phyloP scores from a whole-genome alignment of 2,113 vertebrate species.

The Spea multiplicata region DNA sequence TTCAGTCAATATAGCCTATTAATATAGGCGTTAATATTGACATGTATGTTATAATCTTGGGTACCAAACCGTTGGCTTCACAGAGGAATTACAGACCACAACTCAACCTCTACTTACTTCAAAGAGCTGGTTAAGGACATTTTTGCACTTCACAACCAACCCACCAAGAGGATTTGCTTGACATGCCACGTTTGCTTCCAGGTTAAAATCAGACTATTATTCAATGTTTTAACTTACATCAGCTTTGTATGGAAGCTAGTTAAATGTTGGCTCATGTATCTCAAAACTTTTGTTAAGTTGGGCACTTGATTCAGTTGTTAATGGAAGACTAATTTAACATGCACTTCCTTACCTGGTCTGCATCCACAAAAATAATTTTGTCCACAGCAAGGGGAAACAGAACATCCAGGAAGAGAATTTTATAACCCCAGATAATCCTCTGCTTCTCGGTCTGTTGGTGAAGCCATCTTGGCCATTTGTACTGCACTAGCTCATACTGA shows the following conservation, averaged over 20 bases:
- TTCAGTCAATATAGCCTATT: constrained; percentile 77
- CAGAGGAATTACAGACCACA: too few species aligned
- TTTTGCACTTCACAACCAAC: too few species aligned
- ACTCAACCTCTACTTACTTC: too few species aligned
- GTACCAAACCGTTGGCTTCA: too few species aligned
- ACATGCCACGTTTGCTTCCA: too few species aligned
- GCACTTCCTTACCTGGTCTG: constrained; percentile 80
- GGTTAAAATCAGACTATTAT: too few species aligned
- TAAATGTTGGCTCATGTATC: too few species aligned
- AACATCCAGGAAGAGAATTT: constrained; percentile 97
- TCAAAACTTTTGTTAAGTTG: constrained; percentile 12
- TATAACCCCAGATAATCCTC: constrained; percentile 96
- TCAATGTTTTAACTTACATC: too few species aligned
- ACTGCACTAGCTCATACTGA: constrained; percentile 92
- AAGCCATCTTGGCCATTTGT: constrained; percentile 95
- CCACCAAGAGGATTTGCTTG: too few species aligned
- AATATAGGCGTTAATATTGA: constrained; percentile 87
- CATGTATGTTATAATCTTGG: constrained; percentile 92
- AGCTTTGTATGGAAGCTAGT: too few species aligned
- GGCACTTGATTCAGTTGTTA: constrained; percentile 4
- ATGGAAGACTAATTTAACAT: neutral
- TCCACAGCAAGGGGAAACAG: constrained; percentile 93
- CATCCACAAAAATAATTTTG: constrained; percentile 98
- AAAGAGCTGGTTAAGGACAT: too few species aligned
- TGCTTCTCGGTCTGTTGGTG: constrained; percentile 95